Evolutionary conservation across 2,888 invertebrate species (phyloP), one percentile per base, ranked within the genome.

Genomic region (Microplitis manilae): DNA sequence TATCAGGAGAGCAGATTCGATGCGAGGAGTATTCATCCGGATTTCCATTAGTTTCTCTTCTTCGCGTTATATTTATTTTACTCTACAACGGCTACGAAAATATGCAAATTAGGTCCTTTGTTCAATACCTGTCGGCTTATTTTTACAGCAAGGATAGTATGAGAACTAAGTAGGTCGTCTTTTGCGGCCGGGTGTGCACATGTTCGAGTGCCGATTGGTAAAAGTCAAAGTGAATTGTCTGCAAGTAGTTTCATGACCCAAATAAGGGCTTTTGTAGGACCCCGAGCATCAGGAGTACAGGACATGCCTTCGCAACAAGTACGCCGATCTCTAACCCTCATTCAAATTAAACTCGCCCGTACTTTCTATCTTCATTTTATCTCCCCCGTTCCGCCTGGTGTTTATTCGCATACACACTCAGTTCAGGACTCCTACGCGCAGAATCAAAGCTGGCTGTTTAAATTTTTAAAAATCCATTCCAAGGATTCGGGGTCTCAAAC

Each of bases 251-350:
- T 85, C 83, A 83, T 89, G 89, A 89, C 88, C 90, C 89, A 89
- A 87, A 89, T 89, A 90, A 90, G 89, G 89, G 89, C 89, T 90
- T 90, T 88, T 86, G 87, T 88, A 89, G 89, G 89, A 90, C 87
- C 88, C 87, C 84, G 78, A 76, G 62, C 84, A 90, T 78, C 87
- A 89, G 90, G 90, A 86, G 84, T 87, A 77, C 85, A 90, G 86
- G 78, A 85, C 68, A 13, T 41, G 20, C 8, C 38, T 41, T 65
- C 13, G 50, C 13, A 50, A 8, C 13, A 50, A 50, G 9, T 50
- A 50, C 50, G 65, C 38, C 7, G n/a, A 38, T 61, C 59, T 62
- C 2, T 8, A 68, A 60, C 76, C 84, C 82, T 81, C 59, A 65
- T 78, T 75, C 74, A 50, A 84, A 84, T 84, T 68, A 13, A n/a